A percentile compares a stretch with the other conserved stretches of the same genome.
Evolutionary conservation across 2,113 vertebrate species (phyloP).

Genomic region (Daboia siamensis): DNA sequence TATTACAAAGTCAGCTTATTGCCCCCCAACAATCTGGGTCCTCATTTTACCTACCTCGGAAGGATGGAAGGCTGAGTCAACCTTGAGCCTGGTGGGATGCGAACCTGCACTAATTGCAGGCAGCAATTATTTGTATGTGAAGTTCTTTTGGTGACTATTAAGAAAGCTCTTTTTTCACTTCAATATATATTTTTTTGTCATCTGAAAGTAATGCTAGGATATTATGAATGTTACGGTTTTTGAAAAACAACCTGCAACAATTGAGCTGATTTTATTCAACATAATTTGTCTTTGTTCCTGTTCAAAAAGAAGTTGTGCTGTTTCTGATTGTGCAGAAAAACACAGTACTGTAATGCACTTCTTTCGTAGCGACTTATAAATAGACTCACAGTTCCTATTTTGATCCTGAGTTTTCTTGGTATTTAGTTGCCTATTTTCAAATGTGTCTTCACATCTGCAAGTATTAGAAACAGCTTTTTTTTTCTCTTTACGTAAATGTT

Average conservation of each 20-base stretch:
- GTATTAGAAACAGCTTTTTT: background rate
- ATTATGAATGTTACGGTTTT: background rate
- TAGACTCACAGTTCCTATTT: background rate
- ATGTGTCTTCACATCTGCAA: background rate
- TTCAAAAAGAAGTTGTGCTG: background rate
- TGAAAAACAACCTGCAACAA: background rate
- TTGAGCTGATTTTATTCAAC: background rate
- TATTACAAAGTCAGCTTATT: too few relatives aligned
- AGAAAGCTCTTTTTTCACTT: rapidly evolving
- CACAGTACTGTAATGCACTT: background rate
- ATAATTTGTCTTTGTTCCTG: background rate
- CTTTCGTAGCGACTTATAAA: background rate
- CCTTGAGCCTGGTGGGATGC: too few relatives aligned
- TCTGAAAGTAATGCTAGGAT: background rate
- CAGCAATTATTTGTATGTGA: too few relatives aligned
- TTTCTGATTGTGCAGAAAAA: background rate
- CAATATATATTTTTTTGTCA: background rate
- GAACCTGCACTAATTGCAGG: too few relatives aligned
- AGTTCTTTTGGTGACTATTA: background rate
- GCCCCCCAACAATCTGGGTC: too few relatives aligned
- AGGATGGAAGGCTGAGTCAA: too few relatives aligned
- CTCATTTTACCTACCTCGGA: too few relatives aligned
- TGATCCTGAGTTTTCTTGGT: background rate
- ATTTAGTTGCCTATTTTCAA: background rate
- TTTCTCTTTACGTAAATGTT: background rate